Evolutionary conservation across 2,888 invertebrate species (phyloP).

Genomic region (Bellardia bayeri): DNA sequence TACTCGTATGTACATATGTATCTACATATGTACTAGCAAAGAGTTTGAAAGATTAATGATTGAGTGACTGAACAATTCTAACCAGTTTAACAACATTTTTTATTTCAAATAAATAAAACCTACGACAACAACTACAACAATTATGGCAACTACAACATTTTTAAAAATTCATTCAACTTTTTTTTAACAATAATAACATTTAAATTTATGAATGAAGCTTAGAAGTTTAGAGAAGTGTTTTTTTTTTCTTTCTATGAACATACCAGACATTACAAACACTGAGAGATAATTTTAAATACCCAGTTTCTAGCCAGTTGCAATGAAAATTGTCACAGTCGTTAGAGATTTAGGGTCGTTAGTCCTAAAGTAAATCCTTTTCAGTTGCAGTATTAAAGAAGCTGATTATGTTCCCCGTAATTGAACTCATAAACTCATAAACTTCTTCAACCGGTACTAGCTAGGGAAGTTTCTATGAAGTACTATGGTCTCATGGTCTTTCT

Average conservation of each 20-base stretch:
- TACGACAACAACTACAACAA: slow-evolving; percentile 29
- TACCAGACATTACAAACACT: slow-evolving; percentile 13
- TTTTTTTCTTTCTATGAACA: not conserved
- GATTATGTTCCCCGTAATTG: too few relatives aligned
- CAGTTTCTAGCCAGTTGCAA: too few relatives aligned
- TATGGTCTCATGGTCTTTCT: too few relatives aligned
- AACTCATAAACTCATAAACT: too few relatives aligned
- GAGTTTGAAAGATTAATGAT: not conserved
- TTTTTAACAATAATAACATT: slow-evolving; percentile 36
- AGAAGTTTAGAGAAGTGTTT: not conserved
- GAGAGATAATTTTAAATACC: not conserved
- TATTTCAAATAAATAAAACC: slow-evolving; percentile 1
- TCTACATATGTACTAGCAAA: not conserved
- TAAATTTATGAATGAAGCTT: slow-evolving; percentile 64
- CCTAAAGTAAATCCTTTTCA: too few relatives aligned
- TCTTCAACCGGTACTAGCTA: too few relatives aligned
- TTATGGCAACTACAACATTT: slow-evolving; percentile 13
- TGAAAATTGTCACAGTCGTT: too few relatives aligned
- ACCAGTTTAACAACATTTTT: slow-evolving; percentile 67
- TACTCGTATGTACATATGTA: not conserved
- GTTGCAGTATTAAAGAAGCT: too few relatives aligned
- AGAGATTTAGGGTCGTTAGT: too few relatives aligned
- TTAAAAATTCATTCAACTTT: slow-evolving; percentile 66
- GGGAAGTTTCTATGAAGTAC: too few relatives aligned
- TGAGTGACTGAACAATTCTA: slow-evolving; percentile 42